Conservation (phyloP, 1,140 invertebrate genomes). For the Anagrus nilaparvatae region DNA sequence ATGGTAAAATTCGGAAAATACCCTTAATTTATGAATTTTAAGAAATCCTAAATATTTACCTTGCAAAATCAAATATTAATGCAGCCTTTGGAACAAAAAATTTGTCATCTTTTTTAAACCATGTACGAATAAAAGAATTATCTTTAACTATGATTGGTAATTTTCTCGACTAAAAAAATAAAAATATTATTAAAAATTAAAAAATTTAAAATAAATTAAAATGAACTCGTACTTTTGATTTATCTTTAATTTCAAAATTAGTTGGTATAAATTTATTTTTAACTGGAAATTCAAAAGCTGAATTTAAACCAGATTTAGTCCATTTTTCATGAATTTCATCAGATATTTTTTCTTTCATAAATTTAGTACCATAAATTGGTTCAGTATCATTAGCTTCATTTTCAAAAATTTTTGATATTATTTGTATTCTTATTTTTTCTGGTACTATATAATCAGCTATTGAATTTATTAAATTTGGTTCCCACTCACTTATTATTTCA, state of each 20-base stretch:
- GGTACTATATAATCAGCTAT: constrained; percentile 65
- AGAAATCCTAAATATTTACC: constrained; percentile 43
- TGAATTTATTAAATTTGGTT: constrained; percentile 69
- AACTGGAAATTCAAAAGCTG: constrained; percentile 62
- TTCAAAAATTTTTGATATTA: constrained; percentile 66
- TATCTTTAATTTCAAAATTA: constrained; percentile 63
- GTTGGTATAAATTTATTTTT: constrained; percentile 88
- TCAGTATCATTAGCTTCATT: constrained; percentile 55
- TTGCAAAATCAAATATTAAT: constrained; percentile 67
- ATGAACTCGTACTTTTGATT: constrained; percentile 18
- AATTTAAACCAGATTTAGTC: constrained; percentile 50
- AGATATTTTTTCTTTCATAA: constrained; percentile 60
- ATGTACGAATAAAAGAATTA: constrained; percentile 65
- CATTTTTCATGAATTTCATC: constrained; percentile 55
- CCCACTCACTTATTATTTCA: constrained; percentile 73
- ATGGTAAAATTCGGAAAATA: no score
- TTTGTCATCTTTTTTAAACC: constrained; percentile 92
- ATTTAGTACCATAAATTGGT: constrained; percentile 86
- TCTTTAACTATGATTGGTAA: constrained; percentile 70
- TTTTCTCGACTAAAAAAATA: constrained; percentile 35
- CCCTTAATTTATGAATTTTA: no score
- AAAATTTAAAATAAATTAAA: constrained; percentile 10
- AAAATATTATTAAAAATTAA: constrained; percentile 14
- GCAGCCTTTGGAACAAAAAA: constrained; percentile 82
- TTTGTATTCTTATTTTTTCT: no score